phyloP scores from a whole-genome alignment of 2,113 vertebrate genomes.

The Lichenostomus cassidix region DNA sequence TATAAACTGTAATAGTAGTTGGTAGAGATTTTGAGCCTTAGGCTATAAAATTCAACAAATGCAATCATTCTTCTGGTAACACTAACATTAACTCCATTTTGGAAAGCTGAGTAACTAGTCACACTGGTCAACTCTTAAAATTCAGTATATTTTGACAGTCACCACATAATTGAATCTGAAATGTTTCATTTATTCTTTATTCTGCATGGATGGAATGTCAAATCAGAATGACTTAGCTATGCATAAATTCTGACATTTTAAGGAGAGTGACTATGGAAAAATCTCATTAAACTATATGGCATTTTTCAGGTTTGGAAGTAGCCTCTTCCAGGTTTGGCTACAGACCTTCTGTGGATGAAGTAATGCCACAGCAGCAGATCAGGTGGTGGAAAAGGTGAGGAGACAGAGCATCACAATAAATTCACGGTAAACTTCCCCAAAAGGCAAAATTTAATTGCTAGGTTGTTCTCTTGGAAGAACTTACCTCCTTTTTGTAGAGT shows the following conservation, averaged over 20 bases:
- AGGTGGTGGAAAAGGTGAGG: background rate
- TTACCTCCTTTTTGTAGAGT: background rate
- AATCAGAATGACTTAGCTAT: background rate
- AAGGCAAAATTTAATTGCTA: background rate
- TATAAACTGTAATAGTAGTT: slow-evolving; percentile 9
- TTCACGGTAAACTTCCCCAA: background rate
- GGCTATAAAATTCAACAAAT: slow-evolving; percentile 41
- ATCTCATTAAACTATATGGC: background rate
- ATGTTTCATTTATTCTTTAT: slow-evolving; percentile 32
- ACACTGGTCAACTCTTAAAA: slow-evolving; percentile 20
- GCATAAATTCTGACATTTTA: slow-evolving; percentile 29
- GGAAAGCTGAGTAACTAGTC: slow-evolving; percentile 5
- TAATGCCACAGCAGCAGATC: background rate
- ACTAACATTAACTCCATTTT: slow-evolving; percentile 4
- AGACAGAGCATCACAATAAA: background rate
- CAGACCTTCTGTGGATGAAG: background rate
- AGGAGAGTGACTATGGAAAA: background rate
- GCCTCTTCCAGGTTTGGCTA: background rate
- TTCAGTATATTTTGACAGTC: slow-evolving; percentile 5
- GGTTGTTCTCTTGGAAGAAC: background rate
- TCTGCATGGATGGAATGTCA: background rate
- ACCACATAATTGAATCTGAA: slow-evolving; percentile 17
- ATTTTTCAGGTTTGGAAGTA: background rate
- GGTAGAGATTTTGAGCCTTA: slow-evolving; percentile 32
- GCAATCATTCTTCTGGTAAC: slow-evolving; percentile 38